Evolutionary conservation across 2,888 invertebrate genomes (phyloP), one percentile per base, ranked within the genome.

Genomic region (Andrena chrysosceles): DNA sequence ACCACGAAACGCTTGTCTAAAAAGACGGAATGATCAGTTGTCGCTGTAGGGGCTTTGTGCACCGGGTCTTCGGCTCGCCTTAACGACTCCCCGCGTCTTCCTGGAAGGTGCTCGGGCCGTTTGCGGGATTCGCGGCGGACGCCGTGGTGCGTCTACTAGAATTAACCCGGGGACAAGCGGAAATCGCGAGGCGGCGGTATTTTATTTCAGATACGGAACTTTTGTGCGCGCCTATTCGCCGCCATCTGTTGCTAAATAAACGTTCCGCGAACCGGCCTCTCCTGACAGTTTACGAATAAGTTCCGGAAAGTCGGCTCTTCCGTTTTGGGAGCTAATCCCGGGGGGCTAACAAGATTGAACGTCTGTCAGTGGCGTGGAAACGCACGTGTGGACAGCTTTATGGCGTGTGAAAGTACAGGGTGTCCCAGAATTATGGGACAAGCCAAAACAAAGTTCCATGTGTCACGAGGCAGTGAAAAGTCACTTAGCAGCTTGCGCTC

Each of bases 331-430:
- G 79, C 60, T 23, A 71, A 79, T 62, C 31, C 74, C 10, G 33
- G 10, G 42, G 75, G 64, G 35, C n/a, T 42, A 60, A 75, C 67
- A 72, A 83, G 84, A 86, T 86, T 64, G 83, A 86, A 77, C 71
- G 77, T 56, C 84, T 84, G 81, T 84, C 84, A 81, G 59, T 67
- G 54, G 59, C 70, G 20, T 49, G 73, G 77, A 84, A 77, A 89
- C 89, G 88, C 88, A 89, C 88, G 91, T 89, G 92, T 81, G 85
- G 89, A 92, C 92, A 92, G 91, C 81, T 92, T 92, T 90, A 91
- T 85, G 87, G 89, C 86, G 91, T 91, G 92, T 91, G 91, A 91
- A 90, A 92, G 92, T 83, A 83, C 77, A 87, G 89, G 54, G n/a
- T 23, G 56, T 56, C 23, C 56, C 26, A 20, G 56, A 26, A 56